Percentiles rank a stretch among this genome's conserved stretches.
These are phyloP conservation scores for Ganaspis brasiliensis DNA, from an alignment of 2,888 invertebrate species.

Conservation along the genomic window DNA sequence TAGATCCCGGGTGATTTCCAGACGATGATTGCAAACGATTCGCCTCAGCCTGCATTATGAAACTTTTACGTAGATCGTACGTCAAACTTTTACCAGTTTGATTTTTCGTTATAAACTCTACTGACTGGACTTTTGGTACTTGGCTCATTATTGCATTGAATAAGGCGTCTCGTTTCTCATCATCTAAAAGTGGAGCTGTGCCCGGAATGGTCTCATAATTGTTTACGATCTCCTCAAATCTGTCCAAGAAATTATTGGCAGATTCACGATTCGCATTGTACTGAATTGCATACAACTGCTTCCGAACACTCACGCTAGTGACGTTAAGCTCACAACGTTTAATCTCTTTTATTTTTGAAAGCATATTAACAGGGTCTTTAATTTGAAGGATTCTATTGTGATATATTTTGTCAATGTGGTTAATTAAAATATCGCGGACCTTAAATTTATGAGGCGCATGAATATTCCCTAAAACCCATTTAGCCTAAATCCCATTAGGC, in stretches of 20 bases:
- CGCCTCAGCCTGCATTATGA: constrained; percentile 18
- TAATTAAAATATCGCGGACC: constrained; percentile 48
- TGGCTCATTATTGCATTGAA: constrained; percentile 45
- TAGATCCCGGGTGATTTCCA: background rate
- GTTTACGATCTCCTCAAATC: constrained; percentile 56
- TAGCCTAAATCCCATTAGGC: too few relatives aligned
- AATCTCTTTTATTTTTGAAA: constrained; percentile 14
- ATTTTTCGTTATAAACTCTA: constrained; percentile 17
- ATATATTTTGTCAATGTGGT: constrained; percentile 16
- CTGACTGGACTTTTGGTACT: too few relatives aligned
- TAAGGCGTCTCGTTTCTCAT: constrained; percentile 49
- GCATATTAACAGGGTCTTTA: constrained; percentile 44
- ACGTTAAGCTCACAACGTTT: constrained; percentile 44
- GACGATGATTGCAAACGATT: constrained; percentile 10
- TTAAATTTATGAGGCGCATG: too few relatives aligned
- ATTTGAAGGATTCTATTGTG: constrained; percentile 11
- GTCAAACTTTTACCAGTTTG: constrained; percentile 44
- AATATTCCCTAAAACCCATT: too few relatives aligned
- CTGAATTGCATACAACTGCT: constrained; percentile 45
- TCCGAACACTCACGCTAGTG: constrained; percentile 42
- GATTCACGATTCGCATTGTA: constrained; percentile 42
- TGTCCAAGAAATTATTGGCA: constrained; percentile 53
- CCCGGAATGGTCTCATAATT: constrained; percentile 49
- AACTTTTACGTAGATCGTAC: constrained; percentile 50
- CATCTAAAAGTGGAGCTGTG: constrained; percentile 41